Base-by-base conservation (phyloP, 1,140 invertebrate genomes). In the Saxidomus purpurata region DNA sequence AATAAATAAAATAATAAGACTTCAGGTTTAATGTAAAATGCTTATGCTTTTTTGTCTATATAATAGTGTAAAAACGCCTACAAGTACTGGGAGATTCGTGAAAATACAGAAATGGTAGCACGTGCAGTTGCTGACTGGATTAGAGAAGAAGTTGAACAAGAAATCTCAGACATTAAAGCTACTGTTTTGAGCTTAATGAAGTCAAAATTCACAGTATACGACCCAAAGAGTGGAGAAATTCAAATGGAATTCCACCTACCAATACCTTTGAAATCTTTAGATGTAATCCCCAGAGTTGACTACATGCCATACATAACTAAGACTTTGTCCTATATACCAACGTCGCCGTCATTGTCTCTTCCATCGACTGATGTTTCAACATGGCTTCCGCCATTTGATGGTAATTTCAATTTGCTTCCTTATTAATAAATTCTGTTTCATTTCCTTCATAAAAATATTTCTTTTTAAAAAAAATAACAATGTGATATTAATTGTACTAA, bases 211-310 rank as follows among this genome's bases (percentile, higher is more conserved):
- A 95, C 98, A 91, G 97, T 98, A 34, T 98, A 98, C 94, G 98
- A 98, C 94, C 97, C 98, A 0, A 97, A 97, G 40, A 96, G 97
- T 52, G 98, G 98, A 13, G 95, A 98, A 61, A 97, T 98, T 89
- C 97, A 97, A 77, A 94, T 98, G 25, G 98, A 98, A 93, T 98
- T 98, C 92, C 98, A 98, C 93, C 95, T 98, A 31, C 98, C 98
- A 0, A 97, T 98, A 96, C 98, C 98, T 0, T 98, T 98, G 98
- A 98, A 98, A 93, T 97, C 98, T 0, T 98, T 99, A 94, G 98
- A 98, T 94, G 97, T 98, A 92, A 98, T 97, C 0, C 98, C 98
- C 28, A 77, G 80, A 36, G 4, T 91, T 19, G 87, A 80, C 17
- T 15, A 90, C 36, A 59, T 52, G 22, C 82, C 81, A 55, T 92